These are phyloP conservation scores for Rhynchomys soricoides DNA, from an alignment of 2,113 vertebrate species.

Conservation along the genomic window DNA sequence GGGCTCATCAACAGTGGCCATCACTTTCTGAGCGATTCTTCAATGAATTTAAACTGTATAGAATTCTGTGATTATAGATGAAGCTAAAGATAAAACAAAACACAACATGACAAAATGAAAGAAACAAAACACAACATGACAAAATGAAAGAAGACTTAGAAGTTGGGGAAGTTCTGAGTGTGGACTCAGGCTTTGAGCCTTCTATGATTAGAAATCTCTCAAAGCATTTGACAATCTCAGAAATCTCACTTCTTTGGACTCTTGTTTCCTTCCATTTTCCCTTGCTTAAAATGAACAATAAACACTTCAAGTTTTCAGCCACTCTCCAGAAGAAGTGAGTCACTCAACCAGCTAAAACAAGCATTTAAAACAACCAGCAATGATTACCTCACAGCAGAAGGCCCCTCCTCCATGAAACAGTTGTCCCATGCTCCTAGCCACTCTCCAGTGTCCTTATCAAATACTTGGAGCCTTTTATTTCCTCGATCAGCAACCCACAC, in stretches of 20 bases:
- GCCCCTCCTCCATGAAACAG: slow-evolving; percentile 95
- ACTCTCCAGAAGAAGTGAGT: not conserved
- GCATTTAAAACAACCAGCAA: not conserved
- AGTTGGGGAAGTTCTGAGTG: not conserved
- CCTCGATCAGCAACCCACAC: slow-evolving; percentile 98
- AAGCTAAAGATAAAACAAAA: not conserved
- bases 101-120: not conserved
- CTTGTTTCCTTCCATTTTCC: not conserved
- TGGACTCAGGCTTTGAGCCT: not conserved
- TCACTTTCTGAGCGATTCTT: not conserved
- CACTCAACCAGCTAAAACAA: not conserved
- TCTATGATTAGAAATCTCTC: not conserved
- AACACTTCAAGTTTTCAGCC: not conserved
- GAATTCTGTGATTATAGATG: not conserved
- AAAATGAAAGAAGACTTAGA: not conserved
- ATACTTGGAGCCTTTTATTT: slow-evolving; percentile 96
- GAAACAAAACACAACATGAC: not conserved
- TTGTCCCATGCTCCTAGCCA: slow-evolving; percentile 94
- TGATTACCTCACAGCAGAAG: slow-evolving; percentile 93
- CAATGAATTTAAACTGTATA: not conserved
- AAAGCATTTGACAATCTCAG: not conserved
- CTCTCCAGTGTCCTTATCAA: slow-evolving; percentile 94
- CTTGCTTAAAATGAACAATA: not conserved
- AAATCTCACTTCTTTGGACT: not conserved
- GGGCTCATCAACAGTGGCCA: not conserved